Percentiles rank a stretch among this genome's conserved stretches.
Evolutionary conservation across 2,797 vertebrate species (phyloP).

Genomic region (Parotocinclus haroldoi): DNA sequence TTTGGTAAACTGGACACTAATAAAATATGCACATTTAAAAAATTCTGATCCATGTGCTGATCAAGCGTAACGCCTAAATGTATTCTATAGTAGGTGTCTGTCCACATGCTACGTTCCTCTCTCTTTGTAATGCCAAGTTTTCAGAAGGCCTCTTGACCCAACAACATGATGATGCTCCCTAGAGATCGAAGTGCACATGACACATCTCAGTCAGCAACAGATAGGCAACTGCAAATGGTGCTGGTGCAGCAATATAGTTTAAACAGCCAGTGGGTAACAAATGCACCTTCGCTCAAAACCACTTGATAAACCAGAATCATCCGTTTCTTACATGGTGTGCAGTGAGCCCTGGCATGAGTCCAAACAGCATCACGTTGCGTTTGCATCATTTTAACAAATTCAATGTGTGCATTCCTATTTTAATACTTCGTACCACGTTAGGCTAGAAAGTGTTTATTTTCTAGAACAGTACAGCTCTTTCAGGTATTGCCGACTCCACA

Average conservation of each 20-base stretch:
- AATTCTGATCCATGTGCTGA: too few relatives aligned
- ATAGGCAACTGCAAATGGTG: constrained; percentile 62
- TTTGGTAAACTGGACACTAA: not conserved
- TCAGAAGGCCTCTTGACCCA: constrained; percentile 64
- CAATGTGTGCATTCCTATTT: too few relatives aligned
- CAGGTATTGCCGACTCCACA: too few relatives aligned
- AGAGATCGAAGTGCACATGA: constrained; percentile 58
- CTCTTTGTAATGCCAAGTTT: constrained; percentile 53
- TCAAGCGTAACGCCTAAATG: constrained; percentile 20
- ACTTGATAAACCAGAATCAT: constrained; percentile 56
- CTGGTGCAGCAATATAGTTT: constrained; percentile 73
- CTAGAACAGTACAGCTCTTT: too few relatives aligned
- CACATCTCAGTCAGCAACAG: constrained; percentile 68
- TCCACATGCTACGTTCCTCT: not conserved
- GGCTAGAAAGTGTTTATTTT: too few relatives aligned
- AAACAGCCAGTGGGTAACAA: constrained; percentile 71
- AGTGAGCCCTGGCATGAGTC: constrained; percentile 59
- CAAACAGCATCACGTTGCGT: constrained; percentile 47
- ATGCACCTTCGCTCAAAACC: constrained; percentile 66
- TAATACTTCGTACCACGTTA: too few relatives aligned
- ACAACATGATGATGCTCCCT: constrained; percentile 64
- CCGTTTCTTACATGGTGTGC: constrained; percentile 62
- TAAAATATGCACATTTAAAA: constrained; percentile 12
- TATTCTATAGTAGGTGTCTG: not conserved
- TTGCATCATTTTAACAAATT: not conserved